Evolutionary conservation across 2,113 vertebrate species (phyloP).

Genomic region (Dasyornis broadbenti): DNA sequence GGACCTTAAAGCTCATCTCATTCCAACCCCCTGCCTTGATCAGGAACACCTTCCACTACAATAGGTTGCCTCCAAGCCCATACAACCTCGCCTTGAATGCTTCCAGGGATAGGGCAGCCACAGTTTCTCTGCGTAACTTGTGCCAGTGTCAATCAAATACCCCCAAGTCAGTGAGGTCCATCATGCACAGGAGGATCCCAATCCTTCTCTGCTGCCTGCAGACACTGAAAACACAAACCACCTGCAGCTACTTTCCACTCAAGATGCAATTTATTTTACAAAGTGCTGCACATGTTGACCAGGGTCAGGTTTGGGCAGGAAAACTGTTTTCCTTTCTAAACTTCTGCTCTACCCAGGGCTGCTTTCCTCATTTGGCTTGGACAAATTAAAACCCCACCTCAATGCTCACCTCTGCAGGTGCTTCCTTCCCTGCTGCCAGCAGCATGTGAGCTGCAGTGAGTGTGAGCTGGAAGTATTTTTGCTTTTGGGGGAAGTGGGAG

Average conservation of each 20-base stretch:
- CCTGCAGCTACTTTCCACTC: background rate
- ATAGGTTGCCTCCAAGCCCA: background rate
- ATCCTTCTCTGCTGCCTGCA: background rate
- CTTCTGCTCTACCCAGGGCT: background rate
- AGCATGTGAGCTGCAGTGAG: fast-evolving
- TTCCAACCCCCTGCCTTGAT: background rate
- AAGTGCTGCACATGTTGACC: background rate
- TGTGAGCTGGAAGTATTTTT: background rate
- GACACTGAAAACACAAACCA: background rate
- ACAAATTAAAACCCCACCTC: background rate
- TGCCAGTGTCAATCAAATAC: background rate
- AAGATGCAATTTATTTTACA: background rate
- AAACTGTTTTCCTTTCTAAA: background rate
- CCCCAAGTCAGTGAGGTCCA: background rate
- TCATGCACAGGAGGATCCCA: background rate
- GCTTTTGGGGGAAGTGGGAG: background rate
- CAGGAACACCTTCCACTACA: background rate
- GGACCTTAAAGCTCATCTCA: background rate
- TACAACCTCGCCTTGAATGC: background rate
- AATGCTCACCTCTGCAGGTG: slow-evolving; percentile 2
- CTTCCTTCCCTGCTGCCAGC: background rate
- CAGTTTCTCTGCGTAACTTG: background rate
- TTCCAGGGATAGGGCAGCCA: background rate
- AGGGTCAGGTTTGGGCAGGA: background rate
- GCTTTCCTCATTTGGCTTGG: background rate